Conservation (phyloP, 2,888 invertebrate species). For the Poecilobothrus nobilitatus region DNA sequence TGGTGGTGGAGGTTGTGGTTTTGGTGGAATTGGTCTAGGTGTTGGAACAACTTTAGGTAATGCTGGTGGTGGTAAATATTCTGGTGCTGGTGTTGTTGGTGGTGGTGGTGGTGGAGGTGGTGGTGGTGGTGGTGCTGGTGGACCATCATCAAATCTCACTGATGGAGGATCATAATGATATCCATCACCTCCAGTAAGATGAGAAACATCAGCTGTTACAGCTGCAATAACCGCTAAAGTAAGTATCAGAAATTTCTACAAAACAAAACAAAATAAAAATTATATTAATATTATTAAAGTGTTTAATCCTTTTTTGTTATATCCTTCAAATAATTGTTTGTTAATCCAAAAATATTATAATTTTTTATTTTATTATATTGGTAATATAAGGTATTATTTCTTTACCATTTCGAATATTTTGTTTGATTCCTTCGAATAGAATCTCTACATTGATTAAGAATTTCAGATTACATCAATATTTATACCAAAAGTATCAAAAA, state of each 20-base stretch:
- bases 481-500: background rate
- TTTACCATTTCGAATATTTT: background rate
- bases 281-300: background rate
- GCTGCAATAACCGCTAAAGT: background rate
- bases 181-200: background rate
- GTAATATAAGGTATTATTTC: background rate
- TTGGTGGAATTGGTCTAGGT: background rate
- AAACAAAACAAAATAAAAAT: background rate
- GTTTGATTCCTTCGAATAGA: slow-evolving; percentile 3
- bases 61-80: background rate
- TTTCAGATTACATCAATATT: slow-evolving; percentile 6
- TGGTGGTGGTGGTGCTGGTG: background rate
- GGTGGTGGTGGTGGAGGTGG: background rate
- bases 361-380: too few species aligned
- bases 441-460: background rate
- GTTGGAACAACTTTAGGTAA: background rate
- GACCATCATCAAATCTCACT: background rate
- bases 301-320: too few species aligned
- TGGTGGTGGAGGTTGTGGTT: background rate
- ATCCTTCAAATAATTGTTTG: too few species aligned
- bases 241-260: background rate
- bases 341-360: too few species aligned
- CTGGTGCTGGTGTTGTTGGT: background rate
- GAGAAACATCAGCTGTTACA: background rate
- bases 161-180: background rate